phyloP scores from a whole-genome alignment of 2,113 vertebrate genomes.

The Rhea pennata region DNA sequence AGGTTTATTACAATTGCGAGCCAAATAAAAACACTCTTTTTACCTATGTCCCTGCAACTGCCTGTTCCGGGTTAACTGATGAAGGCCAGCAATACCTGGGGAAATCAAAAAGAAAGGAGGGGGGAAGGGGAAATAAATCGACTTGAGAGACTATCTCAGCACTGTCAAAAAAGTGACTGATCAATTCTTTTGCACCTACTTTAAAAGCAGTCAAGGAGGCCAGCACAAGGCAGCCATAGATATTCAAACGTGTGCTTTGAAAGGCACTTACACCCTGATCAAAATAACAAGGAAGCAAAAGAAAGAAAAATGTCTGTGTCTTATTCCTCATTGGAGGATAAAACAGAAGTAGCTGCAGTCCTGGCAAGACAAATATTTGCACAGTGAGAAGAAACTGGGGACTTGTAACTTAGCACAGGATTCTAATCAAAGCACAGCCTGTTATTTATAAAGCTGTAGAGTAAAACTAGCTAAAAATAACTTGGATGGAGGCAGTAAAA shows the following conservation, averaged over 20 bases:
- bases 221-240: background rate
- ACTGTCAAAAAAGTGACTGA: background rate
- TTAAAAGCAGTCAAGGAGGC: slow-evolving; percentile 2
- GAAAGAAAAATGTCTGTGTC: background rate
- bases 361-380: slow-evolving; percentile 59
- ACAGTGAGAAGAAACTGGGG: slow-evolving; percentile 8
- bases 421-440: slow-evolving; percentile 60
- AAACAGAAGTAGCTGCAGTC: slow-evolving; percentile 12
- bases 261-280: background rate
- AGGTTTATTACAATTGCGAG: background rate
- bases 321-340: background rate
- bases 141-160: background rate
- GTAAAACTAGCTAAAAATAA: slow-evolving; percentile 61
- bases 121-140: background rate
- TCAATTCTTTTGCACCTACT: background rate
- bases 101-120: background rate
- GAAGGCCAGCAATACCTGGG: background rate
- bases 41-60: background rate
- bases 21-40: background rate
- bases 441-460: slow-evolving; percentile 39
- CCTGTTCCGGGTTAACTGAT: background rate
- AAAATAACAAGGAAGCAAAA: background rate
- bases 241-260: background rate
- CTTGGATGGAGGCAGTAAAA: background rate
- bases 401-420: slow-evolving; percentile 45